Evolutionary conservation across 1,140 invertebrate genomes (phyloP), one percentile per base, ranked within the genome.

Genomic region (Diabrotica virgifera): DNA sequence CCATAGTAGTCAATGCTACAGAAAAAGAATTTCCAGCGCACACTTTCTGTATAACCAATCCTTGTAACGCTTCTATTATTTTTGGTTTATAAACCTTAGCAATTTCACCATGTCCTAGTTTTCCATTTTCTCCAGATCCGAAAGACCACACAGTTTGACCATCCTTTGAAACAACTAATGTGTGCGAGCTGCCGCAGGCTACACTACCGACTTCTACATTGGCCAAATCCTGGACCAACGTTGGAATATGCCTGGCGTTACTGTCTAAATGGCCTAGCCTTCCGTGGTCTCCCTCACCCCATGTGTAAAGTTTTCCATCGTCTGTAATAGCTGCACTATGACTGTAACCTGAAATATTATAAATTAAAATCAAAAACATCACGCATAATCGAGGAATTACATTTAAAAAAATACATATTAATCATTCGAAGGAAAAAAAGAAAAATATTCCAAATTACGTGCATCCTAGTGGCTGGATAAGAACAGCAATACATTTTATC

Each of bases 141-240:
- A 88, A 88, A 9, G 86, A 87, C 87, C 87, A 89, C 0, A 87
- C 83, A 10, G 82, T 87, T 74, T 83, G 80, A 0, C 86, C 86
- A 81, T 88, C 86, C 56, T 77, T 77, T 5, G 85, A 86, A 9
- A 89, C 78, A 11, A 83, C 87, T 11, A 89, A 67, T 10, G 87
- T 87, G 70, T 89, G 87, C 8, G 85, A 82, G 75, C 83, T 84
- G 9, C 87, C 87, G 78, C 86, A 88, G 3, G 86, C 82, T 6
- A 88, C 85, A 62, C 84, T 81, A 5, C 87, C 81, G 8, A 89
- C 83, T 40, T 82, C 81, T 9, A 89, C 83, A 37, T 82, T 81
- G 61, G 78, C 81, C 37, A 89, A 75, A 63, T 84, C 83, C 54
- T 79, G 75, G 2, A 89, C 86, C 13, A 85, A 70, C 5, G 84